Percentiles rank a stretch among this genome's conserved stretches.
phyloP scores from a whole-genome alignment of 53 echinoderm and acorn worm genomes.

The Glandiceps talaboti region DNA sequence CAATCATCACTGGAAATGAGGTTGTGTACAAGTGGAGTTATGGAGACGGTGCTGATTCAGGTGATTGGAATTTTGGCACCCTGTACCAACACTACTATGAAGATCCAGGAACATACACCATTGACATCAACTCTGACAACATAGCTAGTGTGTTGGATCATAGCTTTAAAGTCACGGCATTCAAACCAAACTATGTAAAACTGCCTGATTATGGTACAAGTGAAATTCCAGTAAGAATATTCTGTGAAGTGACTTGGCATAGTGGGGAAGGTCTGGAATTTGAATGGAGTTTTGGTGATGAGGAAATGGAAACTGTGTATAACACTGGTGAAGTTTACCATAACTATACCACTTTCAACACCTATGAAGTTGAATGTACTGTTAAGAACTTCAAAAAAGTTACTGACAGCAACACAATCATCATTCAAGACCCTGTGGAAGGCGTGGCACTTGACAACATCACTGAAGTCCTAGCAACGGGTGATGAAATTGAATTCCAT shows the following conservation, averaged over 20 bases:
- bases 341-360: constrained; percentile 33
- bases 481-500: constrained; percentile 30
- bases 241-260: constrained; percentile 69
- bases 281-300: constrained; percentile 65
- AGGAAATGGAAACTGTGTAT: constrained; percentile 8
- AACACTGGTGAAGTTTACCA: constrained; percentile 31
- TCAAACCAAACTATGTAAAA: constrained; percentile 42
- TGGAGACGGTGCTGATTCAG: constrained; percentile 38
- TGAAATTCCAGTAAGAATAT: constrained; percentile 25
- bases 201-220: constrained; percentile 39
- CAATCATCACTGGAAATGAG: constrained; percentile 47
- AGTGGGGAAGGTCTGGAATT: constrained; percentile 44
- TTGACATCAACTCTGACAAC: constrained; percentile 47
- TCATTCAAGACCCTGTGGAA: constrained; percentile 65
- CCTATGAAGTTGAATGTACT: constrained; percentile 43
- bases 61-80: constrained; percentile 30
- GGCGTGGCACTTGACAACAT: constrained; percentile 46
- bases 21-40: constrained; percentile 54
- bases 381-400: constrained; percentile 36
- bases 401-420: constrained; percentile 34
- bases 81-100: constrained; percentile 31
- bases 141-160: constrained; percentile 53
- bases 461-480: constrained; percentile 52
- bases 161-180: constrained; percentile 42
- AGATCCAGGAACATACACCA: constrained; percentile 38